Conservation (phyloP, 1,140 invertebrate species). For the Drosophila ananassae region DNA sequence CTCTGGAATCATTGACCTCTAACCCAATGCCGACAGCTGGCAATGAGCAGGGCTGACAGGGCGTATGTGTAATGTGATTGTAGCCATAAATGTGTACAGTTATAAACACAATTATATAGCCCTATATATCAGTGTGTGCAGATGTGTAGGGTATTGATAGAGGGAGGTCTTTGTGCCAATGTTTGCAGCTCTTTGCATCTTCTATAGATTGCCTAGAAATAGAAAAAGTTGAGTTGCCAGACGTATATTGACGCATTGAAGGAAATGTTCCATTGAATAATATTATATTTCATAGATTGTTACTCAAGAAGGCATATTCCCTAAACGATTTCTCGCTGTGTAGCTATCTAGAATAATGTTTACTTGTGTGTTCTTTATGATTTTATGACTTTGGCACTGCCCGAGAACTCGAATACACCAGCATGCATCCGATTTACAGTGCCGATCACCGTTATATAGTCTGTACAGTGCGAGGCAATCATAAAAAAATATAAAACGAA, state of each 20-base stretch:
- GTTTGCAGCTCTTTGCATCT: conserved; percentile 53
- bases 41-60: conserved; percentile 25
- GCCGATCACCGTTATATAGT: conserved; percentile 37
- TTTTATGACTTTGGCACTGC: conserved; percentile 63
- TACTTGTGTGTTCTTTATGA: conserved; percentile 27
- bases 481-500: conserved; percentile 68
- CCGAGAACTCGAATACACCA: conserved; percentile 34
- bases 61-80: conserved; percentile 60
- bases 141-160: conserved; percentile 29
- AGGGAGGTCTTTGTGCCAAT: conserved; percentile 45
- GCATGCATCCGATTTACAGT: conserved; percentile 23
- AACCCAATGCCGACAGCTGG: conserved; percentile 47
- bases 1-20: conserved; percentile 62
- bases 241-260: conserved; percentile 2
- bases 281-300: no score
- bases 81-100: conserved; percentile 43
- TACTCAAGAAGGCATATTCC: neutral
- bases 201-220: conserved; percentile 14
- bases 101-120: conserved; percentile 43
- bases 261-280: neutral
- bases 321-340: conserved; percentile 10
- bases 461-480: conserved; percentile 45
- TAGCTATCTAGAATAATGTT: conserved; percentile 7
- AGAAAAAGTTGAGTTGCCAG: conserved; percentile 2
- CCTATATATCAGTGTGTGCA: conserved; percentile 2